Evolutionary conservation across 2,113 vertebrate species (phyloP), one percentile per base, ranked within the genome.

Genomic region (Baryphthengus martii): DNA sequence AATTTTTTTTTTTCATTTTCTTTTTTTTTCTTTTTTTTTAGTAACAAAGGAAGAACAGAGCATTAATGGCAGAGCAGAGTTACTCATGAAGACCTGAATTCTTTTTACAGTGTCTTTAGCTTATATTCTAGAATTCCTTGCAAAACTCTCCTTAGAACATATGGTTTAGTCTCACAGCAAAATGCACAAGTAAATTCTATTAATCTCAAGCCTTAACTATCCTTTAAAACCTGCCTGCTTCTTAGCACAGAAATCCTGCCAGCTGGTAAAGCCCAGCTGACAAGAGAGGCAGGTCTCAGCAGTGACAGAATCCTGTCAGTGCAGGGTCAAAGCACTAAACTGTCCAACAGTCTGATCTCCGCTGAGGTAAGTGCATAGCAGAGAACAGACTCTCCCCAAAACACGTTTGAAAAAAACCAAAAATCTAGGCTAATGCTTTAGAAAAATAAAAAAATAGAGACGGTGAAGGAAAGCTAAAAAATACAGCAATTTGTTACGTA

Each of bases 381-480:
- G 56, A 33, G n/a, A 73, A 56, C 1, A 74, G 25, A 40, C 12
- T 44, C 21, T 52, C 23, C 35, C 11, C 10, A 66, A 49, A 88
- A 29, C 4, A 1, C 1, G 3, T 10, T 35, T 18, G 12, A 8
- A 5, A 10, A 5, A 6, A 17, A 59, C 31, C 35, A 18, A 45
- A 11, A 20, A 25, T 7, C 4, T 7, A 62, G 21, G 21, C 17
- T 67, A 66, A 70, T 50, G 39, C 4, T 58, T 80, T 47, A 56
- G 29, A 75, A 81, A 3, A 40, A 65, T 17, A 40, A 63, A 81
- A 89, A 88, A 80, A 62, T 0, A 70, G 8, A 39, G 52, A 45
- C 25, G 45, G 12, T n/a, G 61, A 89, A 73, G 40, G n/a, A 62
- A 77, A 90, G 20, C 26, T 50, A 31, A 86, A 83, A 82, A 63